These are phyloP conservation scores for Stenoptilia bipunctidactyla DNA, from an alignment of 2,888 invertebrate genomes.

Conservation along the genomic window DNA sequence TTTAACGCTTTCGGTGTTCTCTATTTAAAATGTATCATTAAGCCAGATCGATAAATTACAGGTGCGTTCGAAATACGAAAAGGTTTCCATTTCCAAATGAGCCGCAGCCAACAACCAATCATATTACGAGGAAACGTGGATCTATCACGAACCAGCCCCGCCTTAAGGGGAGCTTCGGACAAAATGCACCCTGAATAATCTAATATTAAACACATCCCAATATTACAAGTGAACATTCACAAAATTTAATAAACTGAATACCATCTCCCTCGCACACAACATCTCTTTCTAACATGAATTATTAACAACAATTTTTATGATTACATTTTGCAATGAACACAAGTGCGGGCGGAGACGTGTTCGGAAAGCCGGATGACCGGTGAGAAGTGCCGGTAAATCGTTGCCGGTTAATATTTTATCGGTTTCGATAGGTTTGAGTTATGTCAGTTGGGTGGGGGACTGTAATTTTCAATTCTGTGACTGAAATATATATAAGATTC, in stretches of 20 bases:
- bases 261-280: slow-evolving; percentile 34
- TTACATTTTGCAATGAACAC: slow-evolving; percentile 63
- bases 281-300: slow-evolving; percentile 44
- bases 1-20: too few relatives aligned
- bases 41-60: slow-evolving; percentile 1
- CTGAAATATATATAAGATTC: slow-evolving; percentile 57
- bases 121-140: slow-evolving; percentile 50
- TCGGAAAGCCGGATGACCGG: slow-evolving; percentile 48
- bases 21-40: background rate
- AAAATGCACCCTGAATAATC: slow-evolving; percentile 48
- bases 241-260: slow-evolving; percentile 58
- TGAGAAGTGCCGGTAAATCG: slow-evolving; percentile 63
- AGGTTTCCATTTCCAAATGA: slow-evolving; percentile 48
- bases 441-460: slow-evolving; percentile 43
- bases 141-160: slow-evolving; percentile 45
- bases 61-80: background rate
- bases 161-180: slow-evolving; percentile 33
- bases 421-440: slow-evolving; percentile 66
- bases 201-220: slow-evolving; percentile 70
- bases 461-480: slow-evolving; percentile 67
- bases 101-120: slow-evolving; percentile 48
- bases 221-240: slow-evolving; percentile 69
- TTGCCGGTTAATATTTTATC: slow-evolving; percentile 65
- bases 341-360: slow-evolving; percentile 56
- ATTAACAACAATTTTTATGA: slow-evolving; percentile 70